Percentiles rank a stretch among this genome's conserved stretches.
phyloP scores from a whole-genome alignment of 1,140 invertebrate genomes.

The Marisa cornuarietis region DNA sequence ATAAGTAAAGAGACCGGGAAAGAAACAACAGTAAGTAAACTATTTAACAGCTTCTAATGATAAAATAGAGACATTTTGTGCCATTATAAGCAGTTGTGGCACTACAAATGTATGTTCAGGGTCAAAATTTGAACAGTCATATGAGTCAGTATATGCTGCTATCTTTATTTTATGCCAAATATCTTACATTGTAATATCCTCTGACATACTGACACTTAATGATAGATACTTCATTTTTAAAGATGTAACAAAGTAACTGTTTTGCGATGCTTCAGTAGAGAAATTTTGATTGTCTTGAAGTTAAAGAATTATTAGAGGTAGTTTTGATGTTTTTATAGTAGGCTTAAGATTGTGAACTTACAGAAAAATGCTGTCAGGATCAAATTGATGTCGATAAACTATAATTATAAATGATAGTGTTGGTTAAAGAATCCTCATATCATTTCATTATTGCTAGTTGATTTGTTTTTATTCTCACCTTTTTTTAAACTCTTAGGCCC shows the following conservation, averaged over 20 bases:
- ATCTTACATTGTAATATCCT: background rate
- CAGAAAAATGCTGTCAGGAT: background rate
- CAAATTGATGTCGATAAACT: background rate
- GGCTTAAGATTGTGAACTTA: background rate
- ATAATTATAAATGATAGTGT: background rate
- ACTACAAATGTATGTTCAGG: background rate
- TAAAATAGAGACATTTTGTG: background rate
- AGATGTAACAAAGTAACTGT: too few relatives aligned
- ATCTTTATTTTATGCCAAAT: background rate
- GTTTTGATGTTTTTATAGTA: too few relatives aligned
- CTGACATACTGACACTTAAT: background rate
- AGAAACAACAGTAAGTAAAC: constrained; percentile 31
- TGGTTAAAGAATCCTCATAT: background rate
- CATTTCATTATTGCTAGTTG: background rate
- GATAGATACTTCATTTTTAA: too few relatives aligned
- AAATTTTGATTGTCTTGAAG: too few relatives aligned
- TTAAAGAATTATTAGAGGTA: too few relatives aligned
- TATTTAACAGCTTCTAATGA: background rate
- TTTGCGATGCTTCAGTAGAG: too few relatives aligned
- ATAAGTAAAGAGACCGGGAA: constrained; percentile 52
- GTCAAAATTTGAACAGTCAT: background rate
- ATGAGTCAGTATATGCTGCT: background rate
- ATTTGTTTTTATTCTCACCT: background rate
- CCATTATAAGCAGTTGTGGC: background rate
- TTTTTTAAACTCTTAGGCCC: constrained; percentile 30